phyloP scores from a whole-genome alignment of 1,140 invertebrate species.

The Acromyrmex echinatior region DNA sequence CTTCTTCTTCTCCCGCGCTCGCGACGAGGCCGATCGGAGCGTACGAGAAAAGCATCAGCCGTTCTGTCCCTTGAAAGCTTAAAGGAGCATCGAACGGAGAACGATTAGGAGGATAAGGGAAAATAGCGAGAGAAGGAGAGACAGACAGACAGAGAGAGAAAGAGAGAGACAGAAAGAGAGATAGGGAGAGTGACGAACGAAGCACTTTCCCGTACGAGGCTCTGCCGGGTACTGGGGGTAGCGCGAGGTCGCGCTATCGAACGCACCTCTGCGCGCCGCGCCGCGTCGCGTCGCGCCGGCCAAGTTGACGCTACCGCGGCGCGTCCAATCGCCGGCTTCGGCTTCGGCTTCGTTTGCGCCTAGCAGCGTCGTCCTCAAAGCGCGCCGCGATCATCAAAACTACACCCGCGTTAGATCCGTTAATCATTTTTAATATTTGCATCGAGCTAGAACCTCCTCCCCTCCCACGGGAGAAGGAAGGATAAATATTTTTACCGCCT shows the following conservation, averaged over 20 bases:
- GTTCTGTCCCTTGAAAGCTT: constrained; percentile 1
- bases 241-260: constrained; percentile 83
- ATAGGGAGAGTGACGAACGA: constrained; percentile 56
- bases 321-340: constrained; percentile 24
- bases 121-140: background rate
- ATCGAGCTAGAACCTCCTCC: background rate
- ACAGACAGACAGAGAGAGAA: background rate
- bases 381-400: constrained; percentile 27
- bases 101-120: background rate
- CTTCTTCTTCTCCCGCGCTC: constrained; percentile 54
- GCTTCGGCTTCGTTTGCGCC: background rate
- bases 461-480: background rate
- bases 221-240: constrained; percentile 85
- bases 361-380: constrained; percentile 60
- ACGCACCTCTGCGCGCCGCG: constrained; percentile 81
- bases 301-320: constrained; percentile 74
- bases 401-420: background rate
- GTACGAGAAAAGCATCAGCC: constrained; percentile 14
- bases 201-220: constrained; percentile 82
- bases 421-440: constrained; percentile 33
- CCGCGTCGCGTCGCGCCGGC: background rate
- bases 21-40: constrained; percentile 11
- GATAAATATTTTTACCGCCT: background rate
- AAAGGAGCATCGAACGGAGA: background rate
- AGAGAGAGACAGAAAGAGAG: constrained; percentile 5